These are phyloP conservation scores for Alosa alosa DNA, from an alignment of 2,113 vertebrate genomes.

Conservation along the genomic window DNA sequence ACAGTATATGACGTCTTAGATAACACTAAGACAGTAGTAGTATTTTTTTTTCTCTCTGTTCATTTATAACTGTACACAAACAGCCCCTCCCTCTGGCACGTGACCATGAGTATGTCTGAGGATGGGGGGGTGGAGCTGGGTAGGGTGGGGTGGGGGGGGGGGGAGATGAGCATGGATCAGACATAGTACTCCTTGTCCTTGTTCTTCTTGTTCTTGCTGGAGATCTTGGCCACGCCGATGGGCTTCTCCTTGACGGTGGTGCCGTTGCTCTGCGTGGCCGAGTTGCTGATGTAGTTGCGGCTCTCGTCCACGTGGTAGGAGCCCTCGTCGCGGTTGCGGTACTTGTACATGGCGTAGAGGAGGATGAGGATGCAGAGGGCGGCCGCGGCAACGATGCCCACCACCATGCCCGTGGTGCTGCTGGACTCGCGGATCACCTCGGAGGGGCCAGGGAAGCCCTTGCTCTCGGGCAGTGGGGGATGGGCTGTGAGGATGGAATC, in stretches of 20 bases:
- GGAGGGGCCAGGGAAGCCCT: conserved; percentile 83
- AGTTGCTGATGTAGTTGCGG: conserved; percentile 99
- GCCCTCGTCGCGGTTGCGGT: conserved; percentile 97
- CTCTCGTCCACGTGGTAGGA: conserved; percentile 99
- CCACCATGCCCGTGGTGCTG: conserved; percentile 98
- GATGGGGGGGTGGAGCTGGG: background rate
- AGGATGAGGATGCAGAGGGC: conserved; percentile 99
- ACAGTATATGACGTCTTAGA: conserved; percentile 83
- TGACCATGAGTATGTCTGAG: conserved; percentile 26
- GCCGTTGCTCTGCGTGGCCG: conserved; percentile 95
- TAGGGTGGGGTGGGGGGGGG: background rate
- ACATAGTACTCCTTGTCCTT: conserved; percentile 99
- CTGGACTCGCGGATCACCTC: conserved; percentile 95
- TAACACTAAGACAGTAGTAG: conserved; percentile 84
- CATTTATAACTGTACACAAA: conserved; percentile 53
- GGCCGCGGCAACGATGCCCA: conserved; percentile 93
- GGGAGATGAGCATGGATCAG: conserved; percentile 71
- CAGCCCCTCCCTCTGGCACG: conserved; percentile 31
- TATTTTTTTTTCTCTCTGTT: conserved; percentile 42
- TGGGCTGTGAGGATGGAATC: conserved; percentile 74
- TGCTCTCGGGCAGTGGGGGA: conserved; percentile 85
- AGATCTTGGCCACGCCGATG: conserved; percentile 93
- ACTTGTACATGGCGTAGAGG: conserved; percentile 99
- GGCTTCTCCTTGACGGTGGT: conserved; percentile 96
- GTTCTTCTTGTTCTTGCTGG: conserved; percentile 99